Evolutionary conservation across 1,140 invertebrate species (phyloP).

Genomic region (Diploscapter pachys): DNA sequence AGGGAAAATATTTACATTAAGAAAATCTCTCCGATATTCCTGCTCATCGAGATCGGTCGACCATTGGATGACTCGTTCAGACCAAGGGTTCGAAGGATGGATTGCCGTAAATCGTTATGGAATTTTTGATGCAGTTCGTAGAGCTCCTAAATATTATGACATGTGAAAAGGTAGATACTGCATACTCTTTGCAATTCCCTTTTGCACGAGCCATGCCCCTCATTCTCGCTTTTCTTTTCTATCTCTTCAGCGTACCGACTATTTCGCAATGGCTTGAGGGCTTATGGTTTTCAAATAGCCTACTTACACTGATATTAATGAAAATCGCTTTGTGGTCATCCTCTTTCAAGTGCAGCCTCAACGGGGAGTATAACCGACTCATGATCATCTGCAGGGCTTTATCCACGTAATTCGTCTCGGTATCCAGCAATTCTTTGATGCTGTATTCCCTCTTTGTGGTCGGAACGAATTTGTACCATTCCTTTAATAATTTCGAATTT

Average conservation of each 20-base stretch:
- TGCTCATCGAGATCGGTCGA: conserved; percentile 41
- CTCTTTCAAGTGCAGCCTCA: conserved; percentile 12
- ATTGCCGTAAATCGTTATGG: conserved; percentile 69
- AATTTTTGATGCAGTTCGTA: conserved; percentile 80
- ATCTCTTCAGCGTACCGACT: too few relatives aligned
- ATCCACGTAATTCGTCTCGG: conserved; percentile 92
- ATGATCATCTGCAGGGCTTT: conserved; percentile 79
- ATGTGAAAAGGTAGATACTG: too few relatives aligned
- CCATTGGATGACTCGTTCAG: conserved; percentile 59
- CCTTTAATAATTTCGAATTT: conserved; percentile 16
- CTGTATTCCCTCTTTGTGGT: conserved; percentile 87
- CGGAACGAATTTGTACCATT: conserved; percentile 40
- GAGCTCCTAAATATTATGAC: conserved; percentile 68
- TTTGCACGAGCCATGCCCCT: too few relatives aligned
- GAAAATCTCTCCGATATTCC: conserved; percentile 60
- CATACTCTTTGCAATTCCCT: too few relatives aligned
- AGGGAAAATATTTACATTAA: conserved; percentile 16
- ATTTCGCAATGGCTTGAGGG: too few relatives aligned
- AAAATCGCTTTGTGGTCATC: conserved; percentile 39
- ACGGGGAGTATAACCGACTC: conserved; percentile 73
- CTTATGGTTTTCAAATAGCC: neutral
- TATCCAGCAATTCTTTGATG: conserved; percentile 89
- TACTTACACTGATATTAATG: conserved; percentile 38
- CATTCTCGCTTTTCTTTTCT: too few relatives aligned
- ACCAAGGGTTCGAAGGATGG: conserved; percentile 64